Conservation (phyloP, 2,113 vertebrate species). For the Lepidothrix coronata region DNA sequence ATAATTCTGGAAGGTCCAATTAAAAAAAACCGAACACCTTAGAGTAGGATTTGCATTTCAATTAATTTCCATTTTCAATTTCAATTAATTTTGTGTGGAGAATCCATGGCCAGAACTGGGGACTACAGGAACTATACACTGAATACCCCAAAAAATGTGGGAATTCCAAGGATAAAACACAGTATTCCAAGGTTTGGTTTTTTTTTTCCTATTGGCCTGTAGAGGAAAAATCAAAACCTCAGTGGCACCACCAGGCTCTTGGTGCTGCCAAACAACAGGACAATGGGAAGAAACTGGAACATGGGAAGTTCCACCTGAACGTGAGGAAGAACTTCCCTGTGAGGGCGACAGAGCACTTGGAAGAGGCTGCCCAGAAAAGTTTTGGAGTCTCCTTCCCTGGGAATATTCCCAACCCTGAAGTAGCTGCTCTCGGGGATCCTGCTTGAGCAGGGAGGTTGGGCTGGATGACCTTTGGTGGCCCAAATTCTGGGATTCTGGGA, state of each 20-base stretch:
- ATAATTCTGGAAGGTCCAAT: neutral
- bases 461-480: neutral
- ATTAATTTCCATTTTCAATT: neutral
- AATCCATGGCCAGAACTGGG: neutral
- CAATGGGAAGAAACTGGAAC: neutral
- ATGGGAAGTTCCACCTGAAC: neutral
- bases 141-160: rapidly evolving
- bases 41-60: neutral
- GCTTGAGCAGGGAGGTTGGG: neutral
- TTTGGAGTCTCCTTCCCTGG: neutral
- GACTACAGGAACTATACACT: neutral
- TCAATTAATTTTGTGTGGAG: neutral
- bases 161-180: neutral
- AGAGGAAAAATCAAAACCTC: neutral
- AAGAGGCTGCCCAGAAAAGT: neutral
- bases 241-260: neutral
- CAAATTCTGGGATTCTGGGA: neutral
- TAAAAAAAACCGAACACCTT: neutral
- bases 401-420: neutral
- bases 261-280: neutral
- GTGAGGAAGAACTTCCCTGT: neutral
- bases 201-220: neutral
- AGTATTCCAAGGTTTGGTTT: neutral
- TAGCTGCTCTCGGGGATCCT: neutral
- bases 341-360: neutral